Base-by-base conservation (phyloP, 2,888 invertebrate species). In the Sclerodermus sp. region DNA sequence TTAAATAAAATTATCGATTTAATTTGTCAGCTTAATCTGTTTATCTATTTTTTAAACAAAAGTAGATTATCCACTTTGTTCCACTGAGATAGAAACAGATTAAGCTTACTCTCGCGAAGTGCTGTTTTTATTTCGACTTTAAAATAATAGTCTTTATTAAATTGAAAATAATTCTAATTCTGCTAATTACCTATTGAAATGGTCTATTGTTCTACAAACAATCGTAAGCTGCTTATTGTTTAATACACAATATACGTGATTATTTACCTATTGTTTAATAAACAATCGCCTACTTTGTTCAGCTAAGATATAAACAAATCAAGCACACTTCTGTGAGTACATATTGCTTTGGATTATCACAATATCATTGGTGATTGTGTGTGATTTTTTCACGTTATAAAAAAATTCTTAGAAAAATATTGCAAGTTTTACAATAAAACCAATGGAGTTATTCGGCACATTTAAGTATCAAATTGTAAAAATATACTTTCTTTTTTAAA, bases 281-380 rank as follows among this genome's bases (percentile, higher is more conserved):
- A 23, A 23, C 23, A 23, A 23, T 23, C 8, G 3, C 8, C 23
- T 23, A 23, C 4, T 23, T 23, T 14, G 34, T 14, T 34, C 34
- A 13, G 38, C 38, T 38, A 38, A 38, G 38, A 38, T 10, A 14
- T 5, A 16, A 38, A 5, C 38, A 36, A 36, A 15, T 43, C 9
- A 23, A 42, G 37, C 32, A 32, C 36, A 52, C 41, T 51, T 57
- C 50, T 43, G 47, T 40, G 47, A 56, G 57, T 62, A 58, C 51
- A 61, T 66, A 68, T 68, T 67, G 62, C 66, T 67, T 67, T 58
- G 55, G 49, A 42, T 62, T 60, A 68, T 67, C 62, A 66, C 67
- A 65, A 60, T 62, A 54, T 50, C 54, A 54, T 53, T 45, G 39
- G 41, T 34, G 44, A 45, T 45, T 45, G 8, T 14, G 30, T 31